A percentile compares a stretch with the other conserved stretches of the same genome.
Conservation (phyloP, 2,888 invertebrate species). For the Torymus aiolomorphi region DNA sequence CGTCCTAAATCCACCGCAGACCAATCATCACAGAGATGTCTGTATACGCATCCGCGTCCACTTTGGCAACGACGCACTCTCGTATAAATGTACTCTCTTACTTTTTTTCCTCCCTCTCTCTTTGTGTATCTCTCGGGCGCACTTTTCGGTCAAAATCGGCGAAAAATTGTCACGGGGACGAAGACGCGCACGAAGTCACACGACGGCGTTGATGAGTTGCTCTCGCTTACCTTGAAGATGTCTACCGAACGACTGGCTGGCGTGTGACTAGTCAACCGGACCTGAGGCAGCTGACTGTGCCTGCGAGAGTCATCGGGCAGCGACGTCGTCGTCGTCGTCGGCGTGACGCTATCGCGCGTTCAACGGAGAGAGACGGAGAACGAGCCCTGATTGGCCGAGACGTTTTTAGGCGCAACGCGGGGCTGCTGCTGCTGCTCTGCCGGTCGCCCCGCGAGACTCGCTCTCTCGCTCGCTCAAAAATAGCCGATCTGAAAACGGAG, state of each 20-base stretch:
- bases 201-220: not conserved
- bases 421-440: conserved; percentile 5
- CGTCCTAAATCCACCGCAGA: conserved; percentile 16
- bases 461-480: conserved; percentile 55
- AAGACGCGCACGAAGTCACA: no score
- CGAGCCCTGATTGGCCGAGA: conserved; percentile 66
- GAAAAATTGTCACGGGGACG: no score
- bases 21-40: not conserved
- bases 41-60: not conserved
- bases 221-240: conserved; percentile 56
- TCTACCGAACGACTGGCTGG: conserved; percentile 53
- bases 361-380: conserved; percentile 26
- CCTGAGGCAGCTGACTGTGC: conserved; percentile 81
- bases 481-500: conserved; percentile 53
- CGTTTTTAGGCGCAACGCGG: conserved; percentile 71
- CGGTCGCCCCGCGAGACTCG: conserved; percentile 22
- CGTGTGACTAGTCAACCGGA: conserved; percentile 78
- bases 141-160: no score
- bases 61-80: not conserved
- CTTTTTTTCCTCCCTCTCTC: no score
- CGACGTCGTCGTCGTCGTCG: conserved; percentile 64
- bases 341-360: conserved; percentile 47
- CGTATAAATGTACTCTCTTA: no score
- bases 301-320: conserved; percentile 71
- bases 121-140: no score